Percentiles rank a stretch among this genome's conserved stretches.
Conservation (phyloP, 2,888 invertebrate genomes). For the Gymnoscelis rufifasciata region DNA sequence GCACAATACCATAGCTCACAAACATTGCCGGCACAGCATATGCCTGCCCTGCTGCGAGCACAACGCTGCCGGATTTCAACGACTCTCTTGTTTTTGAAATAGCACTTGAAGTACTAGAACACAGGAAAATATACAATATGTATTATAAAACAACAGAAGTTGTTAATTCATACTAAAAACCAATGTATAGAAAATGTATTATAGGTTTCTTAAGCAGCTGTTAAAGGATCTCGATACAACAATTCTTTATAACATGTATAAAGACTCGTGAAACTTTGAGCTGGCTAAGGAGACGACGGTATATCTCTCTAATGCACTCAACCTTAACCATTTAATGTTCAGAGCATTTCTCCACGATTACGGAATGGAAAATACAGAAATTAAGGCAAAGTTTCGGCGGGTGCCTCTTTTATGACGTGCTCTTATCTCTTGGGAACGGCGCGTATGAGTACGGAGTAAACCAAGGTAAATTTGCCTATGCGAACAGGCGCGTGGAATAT, state of each 20-base stretch:
- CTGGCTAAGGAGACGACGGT: constrained; percentile 21
- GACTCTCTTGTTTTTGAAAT: too few relatives aligned
- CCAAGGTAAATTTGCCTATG: constrained; percentile 35
- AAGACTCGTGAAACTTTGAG: background rate
- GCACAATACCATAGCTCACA: too few relatives aligned
- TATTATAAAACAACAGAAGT: too few relatives aligned
- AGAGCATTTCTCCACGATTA: constrained; percentile 48
- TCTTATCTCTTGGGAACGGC: constrained; percentile 64
- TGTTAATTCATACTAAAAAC: too few relatives aligned
- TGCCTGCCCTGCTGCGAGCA: too few relatives aligned
- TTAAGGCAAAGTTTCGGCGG: constrained; percentile 66
- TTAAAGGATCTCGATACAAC: too few relatives aligned
- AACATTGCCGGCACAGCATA: too few relatives aligned
- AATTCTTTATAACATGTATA: background rate
- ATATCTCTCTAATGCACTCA: constrained; percentile 33
- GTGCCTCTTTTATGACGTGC: constrained; percentile 70
- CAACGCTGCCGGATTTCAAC: too few relatives aligned
- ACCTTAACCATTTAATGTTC: constrained; percentile 45
- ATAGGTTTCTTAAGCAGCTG: too few relatives aligned
- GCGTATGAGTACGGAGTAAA: constrained; percentile 46
- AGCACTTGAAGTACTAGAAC: too few relatives aligned
- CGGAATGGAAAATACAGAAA: constrained; percentile 59
- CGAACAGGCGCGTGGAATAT: constrained; percentile 32
- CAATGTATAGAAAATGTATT: too few relatives aligned
- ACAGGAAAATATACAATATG: too few relatives aligned